phyloP scores from a whole-genome alignment of 2,113 vertebrate genomes.

The Neolamprologus caudopunctatus region DNA sequence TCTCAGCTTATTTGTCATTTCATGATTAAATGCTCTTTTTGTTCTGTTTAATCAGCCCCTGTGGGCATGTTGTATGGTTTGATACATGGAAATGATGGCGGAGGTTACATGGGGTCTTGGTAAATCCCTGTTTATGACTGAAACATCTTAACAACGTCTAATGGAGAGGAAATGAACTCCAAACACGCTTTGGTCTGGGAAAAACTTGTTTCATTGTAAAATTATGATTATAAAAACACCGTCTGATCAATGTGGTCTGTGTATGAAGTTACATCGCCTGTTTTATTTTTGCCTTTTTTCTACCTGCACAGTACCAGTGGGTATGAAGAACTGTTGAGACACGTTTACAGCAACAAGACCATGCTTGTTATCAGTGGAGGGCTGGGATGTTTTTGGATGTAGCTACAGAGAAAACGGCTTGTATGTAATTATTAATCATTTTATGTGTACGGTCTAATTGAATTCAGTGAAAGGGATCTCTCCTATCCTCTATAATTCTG shows the following conservation, averaged over 20 bases:
- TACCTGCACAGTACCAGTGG: background rate
- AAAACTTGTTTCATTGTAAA: background rate
- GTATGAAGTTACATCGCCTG: background rate
- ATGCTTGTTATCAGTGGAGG: slow-evolving; percentile 56
- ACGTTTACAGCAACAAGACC: slow-evolving; percentile 38
- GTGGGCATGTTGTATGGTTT: background rate
- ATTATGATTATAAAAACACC: background rate
- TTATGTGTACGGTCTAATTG: slow-evolving; percentile 62
- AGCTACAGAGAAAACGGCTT: slow-evolving; percentile 45
- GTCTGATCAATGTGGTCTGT: background rate
- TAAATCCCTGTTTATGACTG: background rate
- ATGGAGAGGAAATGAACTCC: background rate
- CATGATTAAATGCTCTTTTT: background rate
- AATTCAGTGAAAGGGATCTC: slow-evolving; percentile 67
- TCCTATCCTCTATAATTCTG: slow-evolving; percentile 67
- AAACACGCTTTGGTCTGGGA: background rate
- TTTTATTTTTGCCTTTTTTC: background rate
- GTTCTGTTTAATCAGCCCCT: background rate
- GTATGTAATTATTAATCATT: slow-evolving; percentile 64
- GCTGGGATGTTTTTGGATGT: slow-evolving; percentile 45
- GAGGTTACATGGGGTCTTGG: background rate
- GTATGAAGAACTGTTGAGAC: slow-evolving; percentile 13
- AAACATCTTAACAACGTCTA: background rate
- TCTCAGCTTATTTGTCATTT: background rate
- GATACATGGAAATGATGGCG: background rate